A percentile compares a stretch with the other conserved stretches of the same genome.
These are phyloP conservation scores for Sceloporus undulatus DNA, from an alignment of 2,113 vertebrate genomes.

Conservation along the genomic window DNA sequence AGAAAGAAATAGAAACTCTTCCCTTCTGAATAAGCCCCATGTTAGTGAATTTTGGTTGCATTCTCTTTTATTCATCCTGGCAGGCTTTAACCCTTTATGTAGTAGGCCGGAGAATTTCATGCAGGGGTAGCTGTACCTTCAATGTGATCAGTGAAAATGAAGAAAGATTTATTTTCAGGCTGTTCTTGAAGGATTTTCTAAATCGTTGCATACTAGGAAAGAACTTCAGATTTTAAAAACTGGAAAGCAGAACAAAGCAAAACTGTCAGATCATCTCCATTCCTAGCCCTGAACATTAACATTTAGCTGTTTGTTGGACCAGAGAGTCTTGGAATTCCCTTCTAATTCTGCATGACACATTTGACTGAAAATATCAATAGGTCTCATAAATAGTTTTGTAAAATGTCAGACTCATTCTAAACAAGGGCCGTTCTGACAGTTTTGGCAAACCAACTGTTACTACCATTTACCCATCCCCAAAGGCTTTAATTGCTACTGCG, in stretches of 20 bases:
- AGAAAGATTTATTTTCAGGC: too few species aligned
- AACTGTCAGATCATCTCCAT: neutral
- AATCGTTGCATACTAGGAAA: neutral
- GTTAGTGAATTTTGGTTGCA: too few species aligned
- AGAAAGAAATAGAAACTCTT: too few species aligned
- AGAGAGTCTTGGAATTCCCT: neutral
- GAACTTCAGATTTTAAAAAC: neutral
- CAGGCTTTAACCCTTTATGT: too few species aligned
- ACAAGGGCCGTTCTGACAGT: neutral
- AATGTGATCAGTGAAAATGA: too few species aligned
- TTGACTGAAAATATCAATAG: neutral
- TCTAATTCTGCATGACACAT: neutral
- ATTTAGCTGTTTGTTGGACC: neutral
- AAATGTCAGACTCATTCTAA: neutral
- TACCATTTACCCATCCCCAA: neutral
- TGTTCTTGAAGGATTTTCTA: too few species aligned
- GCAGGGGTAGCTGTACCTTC: too few species aligned
- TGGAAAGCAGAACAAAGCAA: neutral
- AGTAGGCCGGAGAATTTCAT: too few species aligned
- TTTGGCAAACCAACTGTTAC: neutral
- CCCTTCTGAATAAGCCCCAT: too few species aligned
- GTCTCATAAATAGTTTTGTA: neutral
- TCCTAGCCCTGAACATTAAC: neutral
- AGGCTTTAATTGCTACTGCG: slow-evolving; percentile 5
- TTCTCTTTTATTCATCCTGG: too few species aligned